Percentiles rank a stretch among this genome's conserved stretches.
Evolutionary conservation across 1,140 invertebrate genomes (phyloP).

Genomic region (Apis dorsata): DNA sequence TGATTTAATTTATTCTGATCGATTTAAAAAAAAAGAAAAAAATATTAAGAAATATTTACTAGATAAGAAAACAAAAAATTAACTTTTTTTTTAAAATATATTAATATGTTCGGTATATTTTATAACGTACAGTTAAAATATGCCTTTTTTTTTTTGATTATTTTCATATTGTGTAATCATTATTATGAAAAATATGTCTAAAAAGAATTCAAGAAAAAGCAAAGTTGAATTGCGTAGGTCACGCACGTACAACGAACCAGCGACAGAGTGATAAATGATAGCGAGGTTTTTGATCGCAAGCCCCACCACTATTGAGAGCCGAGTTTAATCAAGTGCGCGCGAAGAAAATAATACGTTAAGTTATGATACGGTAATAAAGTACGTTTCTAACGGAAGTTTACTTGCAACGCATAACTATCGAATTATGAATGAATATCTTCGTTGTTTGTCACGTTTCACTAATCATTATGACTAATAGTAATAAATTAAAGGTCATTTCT

Average conservation of each 20-base stretch:
- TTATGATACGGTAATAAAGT: slow-evolving; percentile 12
- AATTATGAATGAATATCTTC: slow-evolving; percentile 27
- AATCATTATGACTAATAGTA: background rate
- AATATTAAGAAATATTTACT: background rate
- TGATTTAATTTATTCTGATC: slow-evolving; percentile 3
- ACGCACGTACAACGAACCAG: slow-evolving; percentile 50
- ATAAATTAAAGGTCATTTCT: background rate
- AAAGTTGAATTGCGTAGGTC: slow-evolving; percentile 43
- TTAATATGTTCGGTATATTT: background rate
- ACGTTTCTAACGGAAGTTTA: slow-evolving; percentile 19
- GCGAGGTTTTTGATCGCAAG: slow-evolving; percentile 53
- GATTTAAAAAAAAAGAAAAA: background rate
- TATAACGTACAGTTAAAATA: background rate
- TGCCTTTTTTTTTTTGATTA: no score
- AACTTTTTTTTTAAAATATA: background rate
- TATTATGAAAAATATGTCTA: no score
- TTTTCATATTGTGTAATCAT: background rate
- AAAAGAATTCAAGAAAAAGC: slow-evolving; percentile 1
- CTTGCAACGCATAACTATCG: slow-evolving; percentile 8
- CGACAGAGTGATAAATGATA: slow-evolving; percentile 44
- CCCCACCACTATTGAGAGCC: slow-evolving; percentile 12
- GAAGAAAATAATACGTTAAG: slow-evolving; percentile 36
- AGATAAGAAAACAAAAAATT: background rate
- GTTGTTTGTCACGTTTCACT: slow-evolving; percentile 17
- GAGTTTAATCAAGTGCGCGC: slow-evolving; percentile 46